Base-by-base conservation (phyloP, 2,888 invertebrate genomes). In the Latheticus oryzae region DNA sequence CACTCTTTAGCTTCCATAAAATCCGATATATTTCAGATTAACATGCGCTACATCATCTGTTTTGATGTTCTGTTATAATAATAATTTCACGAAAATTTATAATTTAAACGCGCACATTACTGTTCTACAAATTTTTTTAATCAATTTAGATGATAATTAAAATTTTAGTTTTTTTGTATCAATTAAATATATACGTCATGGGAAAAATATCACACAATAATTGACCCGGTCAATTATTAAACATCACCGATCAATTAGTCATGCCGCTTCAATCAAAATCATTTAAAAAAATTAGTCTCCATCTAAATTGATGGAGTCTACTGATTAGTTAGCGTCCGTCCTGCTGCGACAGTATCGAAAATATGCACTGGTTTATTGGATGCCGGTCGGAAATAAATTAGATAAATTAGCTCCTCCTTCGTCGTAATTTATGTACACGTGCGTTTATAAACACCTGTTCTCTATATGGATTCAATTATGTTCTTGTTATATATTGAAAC, bases 1-100 rank as follows among this genome's bases (percentile, higher is more conserved):
- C 45, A 30, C 30, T 45, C 19, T 12, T 28, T 28, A 3, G 8
- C 12, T 13, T 19, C 21, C 24, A 35, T 35, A 48, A 48, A 48
- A 48, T 35, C 35, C 23, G 5, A 24, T 48, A 35, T 48, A 48
- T 48, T 48, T 35, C 48, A 48, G 35, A 48, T 48, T 48, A 48
- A 48, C 48, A 48, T 48, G 48, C 48, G 24, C 35, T 35, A 48
- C 48, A 35, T 48, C 48, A 35, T 48, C 48, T 48, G 48, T 33
- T 48, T 48, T 48, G 48, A 48, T 35, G 48, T 23, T 23, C 35
- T 15, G 33, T 35, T 48, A 35, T 48, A 48, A 48, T 35, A 48
- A 47, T 23, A 42, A 33, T 23, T 28, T 33, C 7, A 11, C 33
- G 23, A n/a, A 15, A 48, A 48, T 24, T 33, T 48, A 48, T 30